These are phyloP conservation scores for Pyrrhosoma nymphula DNA, from an alignment of 2,888 invertebrate species.

Conservation along the genomic window DNA sequence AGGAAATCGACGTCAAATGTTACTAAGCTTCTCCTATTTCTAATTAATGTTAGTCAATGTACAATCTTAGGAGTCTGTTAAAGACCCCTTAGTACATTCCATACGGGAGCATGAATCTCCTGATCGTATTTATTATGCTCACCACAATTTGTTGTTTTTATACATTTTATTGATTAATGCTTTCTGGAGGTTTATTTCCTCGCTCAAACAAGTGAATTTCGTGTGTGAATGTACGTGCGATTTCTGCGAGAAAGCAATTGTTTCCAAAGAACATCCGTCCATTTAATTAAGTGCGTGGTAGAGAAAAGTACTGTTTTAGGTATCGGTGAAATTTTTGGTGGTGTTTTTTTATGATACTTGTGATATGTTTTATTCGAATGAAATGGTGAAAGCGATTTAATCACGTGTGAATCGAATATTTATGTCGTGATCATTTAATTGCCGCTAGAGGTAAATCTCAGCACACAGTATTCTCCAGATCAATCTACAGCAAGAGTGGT, in stretches of 20 bases:
- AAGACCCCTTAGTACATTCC: not conserved
- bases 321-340: not conserved
- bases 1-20: too few relatives aligned
- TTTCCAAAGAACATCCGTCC: not conserved
- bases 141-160: not conserved
- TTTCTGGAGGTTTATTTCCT: not conserved
- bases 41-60: too few relatives aligned
- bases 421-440: not conserved
- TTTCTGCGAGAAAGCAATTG: not conserved
- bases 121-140: not conserved
- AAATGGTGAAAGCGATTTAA: not conserved
- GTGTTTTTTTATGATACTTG: not conserved
- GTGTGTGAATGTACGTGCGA: not conserved
- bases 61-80: too few relatives aligned
- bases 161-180: not conserved
- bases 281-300: not conserved
- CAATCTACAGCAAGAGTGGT: not conserved
- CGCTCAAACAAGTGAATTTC: not conserved
- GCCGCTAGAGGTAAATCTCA: not conserved
- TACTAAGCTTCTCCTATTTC: too few relatives aligned
- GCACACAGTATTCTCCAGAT: not conserved
- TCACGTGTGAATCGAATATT: not conserved
- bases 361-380: not conserved
- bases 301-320: not conserved
- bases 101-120: not conserved